Base-by-base conservation (phyloP, 2,797 vertebrate genomes). In the Allobates femoralis region DNA sequence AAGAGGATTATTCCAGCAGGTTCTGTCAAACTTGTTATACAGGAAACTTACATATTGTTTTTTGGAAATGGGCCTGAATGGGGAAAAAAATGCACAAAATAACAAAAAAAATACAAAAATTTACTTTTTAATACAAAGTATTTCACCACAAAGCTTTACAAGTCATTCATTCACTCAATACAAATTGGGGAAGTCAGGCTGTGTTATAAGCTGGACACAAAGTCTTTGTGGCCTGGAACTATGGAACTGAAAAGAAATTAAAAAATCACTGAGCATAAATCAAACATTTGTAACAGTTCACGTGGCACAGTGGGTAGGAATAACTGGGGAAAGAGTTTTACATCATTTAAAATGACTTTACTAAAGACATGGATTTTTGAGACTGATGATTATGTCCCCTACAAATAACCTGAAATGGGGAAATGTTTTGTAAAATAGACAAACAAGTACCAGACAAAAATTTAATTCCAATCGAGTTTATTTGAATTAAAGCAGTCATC, bases 21-120 rank as follows among this genome's bases (percentile, higher is more conserved):
- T 64, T 73, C 19, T 60, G 34, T 60, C 51, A 55, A 51, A 58
- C 76, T 73, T 79, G 62, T 73, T 50, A 60, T 50, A 32, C 62
- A 56, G 83, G 56, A 73, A 77, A 58, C 23, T 60, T 71, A 80
- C 55, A 75, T 28, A 86, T 56, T 79, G 83, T 79, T 79, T 66
- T 30, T 30, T 10, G 73, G 26, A 41, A 71, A 79, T 85, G n/a
- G 64, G n/a, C 30, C 26, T 15, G 71, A 46, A 50, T 58, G 30
- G 51, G 64, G 34, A 60, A 7, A 84, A 30, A 50, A 34, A n/a
- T 18, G 5, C 32, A 69, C 8, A 71, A 69, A 71, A 71, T 34
- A 71, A 73, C 21, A 46, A 73, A 73, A 16, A 73, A 16, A 60
- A 46, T 26, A 18, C 15, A 19, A 37, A 46, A 71, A 79, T 85